A percentile compares a stretch with the other conserved stretches of the same genome.
phyloP scores from a whole-genome alignment of 2,888 invertebrate genomes.

The Volucella bombylans region DNA sequence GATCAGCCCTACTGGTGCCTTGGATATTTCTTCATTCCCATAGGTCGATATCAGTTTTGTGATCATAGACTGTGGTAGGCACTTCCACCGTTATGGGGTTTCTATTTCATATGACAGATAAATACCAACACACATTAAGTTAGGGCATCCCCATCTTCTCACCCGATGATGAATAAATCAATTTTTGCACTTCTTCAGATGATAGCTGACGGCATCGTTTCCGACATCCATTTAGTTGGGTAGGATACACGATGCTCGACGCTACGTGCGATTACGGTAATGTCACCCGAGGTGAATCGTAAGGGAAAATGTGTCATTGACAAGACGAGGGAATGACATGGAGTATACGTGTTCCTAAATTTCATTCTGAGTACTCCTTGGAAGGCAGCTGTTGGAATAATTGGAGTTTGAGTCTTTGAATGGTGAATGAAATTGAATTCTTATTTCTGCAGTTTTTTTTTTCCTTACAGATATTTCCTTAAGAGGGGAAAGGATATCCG shows the following conservation, averaged over 20 bases:
- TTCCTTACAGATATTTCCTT: background rate
- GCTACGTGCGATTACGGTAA: constrained; percentile 25
- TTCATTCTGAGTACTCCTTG: background rate
- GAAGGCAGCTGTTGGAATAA: background rate
- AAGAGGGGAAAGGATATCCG: background rate
- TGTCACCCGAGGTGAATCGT: constrained; percentile 31
- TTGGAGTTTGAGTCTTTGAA: constrained; percentile 13
- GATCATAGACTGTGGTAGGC: background rate
- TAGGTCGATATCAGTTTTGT: background rate
- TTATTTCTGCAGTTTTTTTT: constrained; percentile 29
- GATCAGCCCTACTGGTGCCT: background rate
- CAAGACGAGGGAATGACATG: background rate
- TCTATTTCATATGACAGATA: constrained; percentile 22
- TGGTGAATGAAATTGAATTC: constrained; percentile 53
- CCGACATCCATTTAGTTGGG: constrained; percentile 7
- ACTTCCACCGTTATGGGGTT: constrained; percentile 11
- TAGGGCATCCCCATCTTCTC: constrained; percentile 1
- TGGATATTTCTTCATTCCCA: constrained; percentile 3
- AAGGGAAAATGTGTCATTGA: constrained; percentile 51
- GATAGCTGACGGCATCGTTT: constrained; percentile 35
- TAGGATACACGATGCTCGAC: background rate
- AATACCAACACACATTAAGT: constrained; percentile 18
- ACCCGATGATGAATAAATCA: constrained; percentile 49
- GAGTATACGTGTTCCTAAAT: constrained; percentile 3
- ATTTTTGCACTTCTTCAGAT: constrained; percentile 34